phyloP scores from a whole-genome alignment of 2,797 vertebrate species.

The Meda fulgida region DNA sequence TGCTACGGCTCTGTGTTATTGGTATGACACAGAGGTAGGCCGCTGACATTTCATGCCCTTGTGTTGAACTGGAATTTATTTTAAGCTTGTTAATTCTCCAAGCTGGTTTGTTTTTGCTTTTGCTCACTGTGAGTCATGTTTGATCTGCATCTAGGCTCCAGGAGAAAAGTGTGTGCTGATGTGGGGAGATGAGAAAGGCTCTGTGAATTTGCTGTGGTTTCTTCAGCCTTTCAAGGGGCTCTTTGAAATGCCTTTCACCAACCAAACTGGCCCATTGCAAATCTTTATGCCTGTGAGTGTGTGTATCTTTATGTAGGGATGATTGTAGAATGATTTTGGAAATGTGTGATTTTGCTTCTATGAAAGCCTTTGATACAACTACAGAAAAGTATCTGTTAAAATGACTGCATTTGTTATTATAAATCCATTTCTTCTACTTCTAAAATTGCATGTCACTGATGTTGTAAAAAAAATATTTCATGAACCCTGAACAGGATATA shows the following conservation, averaged over 20 bases:
- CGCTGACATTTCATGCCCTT: background rate
- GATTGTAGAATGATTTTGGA: background rate
- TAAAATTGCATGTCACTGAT: background rate
- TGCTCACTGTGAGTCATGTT: background rate
- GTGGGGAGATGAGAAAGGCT: slow-evolving; percentile 74
- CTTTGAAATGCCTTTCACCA: slow-evolving; percentile 67
- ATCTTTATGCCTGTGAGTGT: slow-evolving; percentile 71
- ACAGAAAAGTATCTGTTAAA: background rate
- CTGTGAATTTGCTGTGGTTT: slow-evolving; percentile 70
- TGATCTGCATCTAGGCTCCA: slow-evolving; percentile 56
- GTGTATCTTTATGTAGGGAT: background rate
- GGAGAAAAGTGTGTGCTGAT: slow-evolving; percentile 67
- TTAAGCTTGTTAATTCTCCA: slow-evolving; percentile 26
- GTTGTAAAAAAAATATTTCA: background rate
- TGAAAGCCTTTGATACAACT: background rate
- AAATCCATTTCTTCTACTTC: background rate
- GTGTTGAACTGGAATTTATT: slow-evolving; percentile 24
- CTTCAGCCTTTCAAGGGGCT: slow-evolving; percentile 68
- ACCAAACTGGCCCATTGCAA: slow-evolving; percentile 56
- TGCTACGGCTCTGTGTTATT: slow-evolving; percentile 60
- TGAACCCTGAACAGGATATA: slow-evolving; percentile 61
- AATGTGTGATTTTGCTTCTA: background rate
- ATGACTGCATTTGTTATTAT: background rate
- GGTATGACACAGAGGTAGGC: slow-evolving; percentile 62
- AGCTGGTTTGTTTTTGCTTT: slow-evolving; percentile 16